These are phyloP conservation scores for Cacatua alba DNA, from an alignment of 2,113 vertebrate genomes.

Conservation along the genomic window DNA sequence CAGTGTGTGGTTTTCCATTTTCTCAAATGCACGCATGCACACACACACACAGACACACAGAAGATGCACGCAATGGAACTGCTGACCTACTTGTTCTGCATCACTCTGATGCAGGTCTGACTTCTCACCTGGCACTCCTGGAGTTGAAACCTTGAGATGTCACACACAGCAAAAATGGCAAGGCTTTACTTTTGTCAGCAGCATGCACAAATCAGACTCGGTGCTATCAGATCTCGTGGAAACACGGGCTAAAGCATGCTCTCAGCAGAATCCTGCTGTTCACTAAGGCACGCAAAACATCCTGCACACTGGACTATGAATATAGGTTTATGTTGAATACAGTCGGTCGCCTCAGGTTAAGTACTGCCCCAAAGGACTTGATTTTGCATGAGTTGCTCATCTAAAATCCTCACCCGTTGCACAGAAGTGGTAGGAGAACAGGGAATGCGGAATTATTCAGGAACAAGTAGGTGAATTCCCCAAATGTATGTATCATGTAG, in stretches of 20 bases:
- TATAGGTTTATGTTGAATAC: not conserved
- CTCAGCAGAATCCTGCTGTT: not conserved
- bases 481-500: fast-evolving
- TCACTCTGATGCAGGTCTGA: constrained; percentile 26
- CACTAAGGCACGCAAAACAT: not conserved
- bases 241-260: not conserved
- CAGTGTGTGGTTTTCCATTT: not conserved
- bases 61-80: not conserved
- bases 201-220: not conserved
- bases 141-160: constrained; percentile 17
- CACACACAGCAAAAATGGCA: not conserved
- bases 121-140: constrained; percentile 4
- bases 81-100: constrained; percentile 51
- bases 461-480: not conserved
- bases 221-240: not conserved
- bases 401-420: not conserved
- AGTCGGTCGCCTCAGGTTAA: not conserved
- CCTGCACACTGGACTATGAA: not conserved
- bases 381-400: constrained; percentile 28
- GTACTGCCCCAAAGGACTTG: not conserved
- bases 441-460: not conserved
- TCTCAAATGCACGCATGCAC: not conserved
- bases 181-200: not conserved
- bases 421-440: not conserved
- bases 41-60: not conserved